Evolutionary conservation across 1,140 invertebrate species (phyloP).

Genomic region (Polypedilum pembai): DNA sequence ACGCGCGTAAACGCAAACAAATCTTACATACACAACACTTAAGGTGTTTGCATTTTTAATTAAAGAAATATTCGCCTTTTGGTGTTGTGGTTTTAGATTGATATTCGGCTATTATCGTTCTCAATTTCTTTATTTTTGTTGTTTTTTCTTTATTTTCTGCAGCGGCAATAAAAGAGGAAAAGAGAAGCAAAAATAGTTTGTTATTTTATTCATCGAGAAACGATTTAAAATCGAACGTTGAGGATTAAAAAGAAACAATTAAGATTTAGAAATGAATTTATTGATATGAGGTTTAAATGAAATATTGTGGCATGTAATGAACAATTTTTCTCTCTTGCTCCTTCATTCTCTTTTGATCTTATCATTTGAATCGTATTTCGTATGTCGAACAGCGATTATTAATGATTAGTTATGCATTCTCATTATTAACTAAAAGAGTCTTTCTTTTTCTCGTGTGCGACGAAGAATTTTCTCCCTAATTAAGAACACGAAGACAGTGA

Average conservation of each 20-base stretch:
- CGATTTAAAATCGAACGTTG: background rate
- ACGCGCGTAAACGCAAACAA: slow-evolving; percentile 14
- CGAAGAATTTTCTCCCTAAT: slow-evolving; percentile 4
- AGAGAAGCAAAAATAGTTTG: no score
- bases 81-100: background rate
- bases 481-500: background rate
- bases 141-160: background rate
- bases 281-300: background rate
- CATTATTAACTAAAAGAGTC: background rate
- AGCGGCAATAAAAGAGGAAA: no score
- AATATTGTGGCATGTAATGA: slow-evolving; percentile 13
- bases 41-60: slow-evolving; percentile 27
- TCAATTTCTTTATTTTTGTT: background rate
- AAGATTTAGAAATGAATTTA: slow-evolving; percentile 20
- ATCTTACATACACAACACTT: slow-evolving; percentile 4
- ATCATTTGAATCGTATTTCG: background rate
- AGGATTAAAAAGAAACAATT: slow-evolving; percentile 13
- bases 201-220: background rate
- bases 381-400: background rate
- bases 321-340: background rate
- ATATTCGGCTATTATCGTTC: background rate
- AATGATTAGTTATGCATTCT: slow-evolving; percentile 13
- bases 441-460: background rate
- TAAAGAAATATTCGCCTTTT: background rate
- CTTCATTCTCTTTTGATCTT: background rate